These are phyloP conservation scores for Gastrophysa polygoni DNA, from an alignment of 2,888 invertebrate species.

Conservation along the genomic window DNA sequence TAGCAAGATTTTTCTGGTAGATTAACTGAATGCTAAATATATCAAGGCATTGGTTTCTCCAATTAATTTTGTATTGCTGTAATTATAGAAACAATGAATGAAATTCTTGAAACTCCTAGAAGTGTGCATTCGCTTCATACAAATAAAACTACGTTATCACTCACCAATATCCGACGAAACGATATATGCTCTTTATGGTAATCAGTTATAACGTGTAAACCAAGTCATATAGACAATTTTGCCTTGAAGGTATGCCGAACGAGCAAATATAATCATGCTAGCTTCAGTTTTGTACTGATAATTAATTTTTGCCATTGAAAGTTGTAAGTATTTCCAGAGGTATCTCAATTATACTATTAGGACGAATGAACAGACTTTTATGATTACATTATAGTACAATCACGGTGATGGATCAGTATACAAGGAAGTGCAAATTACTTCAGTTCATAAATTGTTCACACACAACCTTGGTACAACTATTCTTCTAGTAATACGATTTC, in stretches of 20 bases:
- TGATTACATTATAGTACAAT: not conserved
- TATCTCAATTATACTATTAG: not conserved
- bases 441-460: not conserved
- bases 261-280: not conserved
- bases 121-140: too few species aligned
- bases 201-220: not conserved
- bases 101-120: too few species aligned
- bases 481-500: not conserved
- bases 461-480: not conserved
- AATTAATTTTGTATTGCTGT: too few species aligned
- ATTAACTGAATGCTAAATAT: too few species aligned
- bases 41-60: too few species aligned
- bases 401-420: not conserved
- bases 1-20: too few species aligned
- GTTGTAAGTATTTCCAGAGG: not conserved
- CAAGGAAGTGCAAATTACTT: not conserved
- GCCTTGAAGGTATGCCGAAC: not conserved
- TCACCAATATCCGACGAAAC: too few species aligned
- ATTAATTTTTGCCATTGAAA: not conserved
- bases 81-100: too few species aligned
- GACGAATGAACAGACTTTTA: not conserved
- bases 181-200: too few species aligned
- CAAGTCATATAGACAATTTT: not conserved
- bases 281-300: not conserved
- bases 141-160: too few species aligned